Conservation (phyloP, 2,113 vertebrate genomes). For the Sisor rabdophorus region DNA sequence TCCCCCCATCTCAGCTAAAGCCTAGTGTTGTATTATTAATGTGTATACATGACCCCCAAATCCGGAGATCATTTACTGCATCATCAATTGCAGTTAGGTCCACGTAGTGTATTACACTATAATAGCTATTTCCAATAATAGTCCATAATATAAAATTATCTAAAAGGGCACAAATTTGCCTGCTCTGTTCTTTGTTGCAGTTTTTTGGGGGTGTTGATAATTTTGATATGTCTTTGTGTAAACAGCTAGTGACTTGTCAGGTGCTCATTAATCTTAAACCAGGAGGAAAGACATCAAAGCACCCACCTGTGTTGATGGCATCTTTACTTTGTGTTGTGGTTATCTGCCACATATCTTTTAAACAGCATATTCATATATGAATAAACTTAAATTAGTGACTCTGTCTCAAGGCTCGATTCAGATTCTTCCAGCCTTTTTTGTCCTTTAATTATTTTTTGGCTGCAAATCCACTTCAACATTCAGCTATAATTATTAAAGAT, state of each 20-base stretch:
- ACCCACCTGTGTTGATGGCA: not conserved
- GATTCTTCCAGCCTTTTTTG: not conserved
- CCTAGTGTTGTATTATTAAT: slow-evolving; percentile 24
- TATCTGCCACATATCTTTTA: not conserved
- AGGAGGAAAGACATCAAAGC: not conserved
- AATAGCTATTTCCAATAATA: not conserved
- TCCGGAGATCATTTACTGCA: not conserved
- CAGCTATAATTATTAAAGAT: slow-evolving; percentile 3
- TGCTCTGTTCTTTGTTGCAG: slow-evolving; percentile 1
- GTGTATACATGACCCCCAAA: not conserved
- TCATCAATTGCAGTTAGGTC: not conserved
- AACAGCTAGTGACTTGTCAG: slow-evolving; percentile 23
- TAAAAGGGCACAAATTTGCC: slow-evolving; percentile 2
- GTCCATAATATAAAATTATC: slow-evolving; percentile 10
- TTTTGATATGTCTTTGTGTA: slow-evolving; percentile 23
- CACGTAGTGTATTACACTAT: not conserved
- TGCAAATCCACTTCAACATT: not conserved
- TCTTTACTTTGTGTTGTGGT: not conserved
- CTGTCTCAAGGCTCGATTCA: not conserved
- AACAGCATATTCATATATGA: not conserved
- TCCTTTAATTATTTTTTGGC: not conserved
- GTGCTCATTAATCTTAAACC: slow-evolving; percentile 18
- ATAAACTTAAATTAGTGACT: not conserved
- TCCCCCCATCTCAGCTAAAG: not conserved
- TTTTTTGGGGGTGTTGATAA: not conserved